A percentile compares a stretch with the other conserved stretches of the same genome.
phyloP scores from a whole-genome alignment of 1,140 invertebrate genomes.

The Bombus cullumanus region DNA sequence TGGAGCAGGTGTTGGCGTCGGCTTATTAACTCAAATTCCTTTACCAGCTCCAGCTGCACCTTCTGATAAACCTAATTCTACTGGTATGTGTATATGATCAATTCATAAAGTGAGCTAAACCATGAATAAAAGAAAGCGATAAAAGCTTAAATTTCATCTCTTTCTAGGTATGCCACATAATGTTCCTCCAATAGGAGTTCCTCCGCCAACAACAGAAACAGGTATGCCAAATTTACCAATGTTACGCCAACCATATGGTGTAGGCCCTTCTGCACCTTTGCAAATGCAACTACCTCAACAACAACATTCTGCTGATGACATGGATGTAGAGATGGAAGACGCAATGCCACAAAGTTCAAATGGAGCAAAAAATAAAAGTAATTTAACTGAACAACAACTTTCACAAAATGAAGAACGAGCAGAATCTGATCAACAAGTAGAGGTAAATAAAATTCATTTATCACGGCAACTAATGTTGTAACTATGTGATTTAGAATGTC shows the following conservation, averaged over 20 bases:
- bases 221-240: constrained; percentile 79
- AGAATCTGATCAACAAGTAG: constrained; percentile 64
- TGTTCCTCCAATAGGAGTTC: constrained; percentile 81
- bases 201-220: constrained; percentile 77
- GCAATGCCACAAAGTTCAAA: constrained; percentile 77
- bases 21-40: constrained; percentile 81
- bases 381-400: constrained; percentile 78
- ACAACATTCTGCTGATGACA: constrained; percentile 82
- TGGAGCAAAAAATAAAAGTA: constrained; percentile 68
- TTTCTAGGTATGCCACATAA: constrained; percentile 79
- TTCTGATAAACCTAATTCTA: constrained; percentile 80
- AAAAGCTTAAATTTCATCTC: not conserved
- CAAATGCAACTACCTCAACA: constrained; percentile 81
- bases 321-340: constrained; percentile 87
- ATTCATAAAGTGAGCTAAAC: not conserved
- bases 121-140: not conserved
- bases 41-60: constrained; percentile 80
- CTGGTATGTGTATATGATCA: constrained; percentile 65
- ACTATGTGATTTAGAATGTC: not conserved
- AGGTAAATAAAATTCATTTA: constrained; percentile 9
- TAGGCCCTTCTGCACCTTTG: constrained; percentile 80
- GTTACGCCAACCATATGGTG: constrained; percentile 76
- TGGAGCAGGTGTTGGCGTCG: constrained; percentile 78
- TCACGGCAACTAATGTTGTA: not conserved
- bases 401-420: constrained; percentile 71